Conservation (phyloP, 2,888 invertebrate genomes). For the Pterobdella sp. region DNA sequence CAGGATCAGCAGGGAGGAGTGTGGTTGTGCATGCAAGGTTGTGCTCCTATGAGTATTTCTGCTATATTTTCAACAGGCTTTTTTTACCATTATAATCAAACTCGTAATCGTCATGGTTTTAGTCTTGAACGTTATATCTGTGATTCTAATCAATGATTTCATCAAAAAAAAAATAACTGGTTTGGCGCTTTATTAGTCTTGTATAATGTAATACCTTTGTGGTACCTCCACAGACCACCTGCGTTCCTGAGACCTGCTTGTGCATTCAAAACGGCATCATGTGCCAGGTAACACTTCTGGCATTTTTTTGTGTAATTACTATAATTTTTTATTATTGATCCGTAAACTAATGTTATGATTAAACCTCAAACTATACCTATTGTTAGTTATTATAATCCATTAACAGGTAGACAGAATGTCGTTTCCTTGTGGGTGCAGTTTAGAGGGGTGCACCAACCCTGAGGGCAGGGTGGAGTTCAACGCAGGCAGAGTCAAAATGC, state of each 20-base stretch:
- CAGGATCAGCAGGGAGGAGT: conserved; percentile 72
- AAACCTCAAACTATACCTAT: background rate
- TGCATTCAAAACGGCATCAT: conserved; percentile 91
- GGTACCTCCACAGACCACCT: conserved; percentile 52
- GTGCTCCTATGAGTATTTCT: no score
- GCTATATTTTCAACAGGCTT: no score
- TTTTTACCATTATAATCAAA: background rate
- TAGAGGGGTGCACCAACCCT: conserved; percentile 84
- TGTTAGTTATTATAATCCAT: no score
- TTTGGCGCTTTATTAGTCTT: background rate
- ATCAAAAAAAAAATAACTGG: background rate
- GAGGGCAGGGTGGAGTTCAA: conserved; percentile 91
- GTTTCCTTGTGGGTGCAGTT: conserved; percentile 91
- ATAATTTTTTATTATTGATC: background rate
- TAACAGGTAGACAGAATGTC: conserved; percentile 83
- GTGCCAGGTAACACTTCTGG: conserved; percentile 58
- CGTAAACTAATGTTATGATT: background rate
- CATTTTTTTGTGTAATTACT: no score
- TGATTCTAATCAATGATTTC: background rate
- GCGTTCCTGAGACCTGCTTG: conserved; percentile 88
- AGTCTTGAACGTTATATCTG: background rate
- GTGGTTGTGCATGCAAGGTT: conserved; percentile 50
- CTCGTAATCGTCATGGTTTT: background rate
- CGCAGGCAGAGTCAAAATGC: conserved; percentile 85
- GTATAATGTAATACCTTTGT: background rate